Conservation (phyloP, 1,140 invertebrate genomes). For the Chrysomallon squamiferum region DNA sequence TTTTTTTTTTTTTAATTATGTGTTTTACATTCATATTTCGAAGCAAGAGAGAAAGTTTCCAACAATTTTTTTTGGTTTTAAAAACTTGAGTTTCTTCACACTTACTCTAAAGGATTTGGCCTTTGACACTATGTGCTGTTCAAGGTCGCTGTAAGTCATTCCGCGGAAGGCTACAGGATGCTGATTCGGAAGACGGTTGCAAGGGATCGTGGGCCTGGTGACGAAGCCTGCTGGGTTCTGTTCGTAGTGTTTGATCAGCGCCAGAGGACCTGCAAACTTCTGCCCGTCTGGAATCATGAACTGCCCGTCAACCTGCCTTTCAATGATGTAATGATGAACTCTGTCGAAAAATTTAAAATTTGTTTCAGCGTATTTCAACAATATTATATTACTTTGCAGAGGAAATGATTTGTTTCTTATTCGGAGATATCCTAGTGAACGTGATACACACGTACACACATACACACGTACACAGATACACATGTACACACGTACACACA, state of each 20-base stretch:
- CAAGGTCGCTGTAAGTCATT: slow-evolving; percentile 62
- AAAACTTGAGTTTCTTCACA: too few relatives aligned
- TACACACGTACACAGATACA: too few relatives aligned
- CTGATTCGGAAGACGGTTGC: slow-evolving; percentile 52
- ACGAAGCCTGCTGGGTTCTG: slow-evolving; percentile 54
- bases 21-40: too few relatives aligned
- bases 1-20: too few relatives aligned
- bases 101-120: slow-evolving; percentile 27
- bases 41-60: too few relatives aligned
- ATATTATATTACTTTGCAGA: too few relatives aligned
- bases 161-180: slow-evolving; percentile 63
- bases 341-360: slow-evolving; percentile 33
- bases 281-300: slow-evolving; percentile 57
- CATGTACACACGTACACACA: too few relatives aligned
- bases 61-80: too few relatives aligned
- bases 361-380: too few relatives aligned
- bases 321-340: slow-evolving; percentile 61
- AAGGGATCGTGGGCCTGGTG: slow-evolving; percentile 56
- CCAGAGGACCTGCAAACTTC: slow-evolving; percentile 56
- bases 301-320: slow-evolving; percentile 57
- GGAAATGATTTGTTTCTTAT: too few relatives aligned
- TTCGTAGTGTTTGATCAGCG: slow-evolving; percentile 57
- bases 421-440: too few relatives aligned
- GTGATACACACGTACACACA: too few relatives aligned
- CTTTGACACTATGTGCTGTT: slow-evolving; percentile 56